Evolutionary conservation across 2,797 vertebrate genomes (phyloP).

Genomic region (Sebastes itinus): DNA sequence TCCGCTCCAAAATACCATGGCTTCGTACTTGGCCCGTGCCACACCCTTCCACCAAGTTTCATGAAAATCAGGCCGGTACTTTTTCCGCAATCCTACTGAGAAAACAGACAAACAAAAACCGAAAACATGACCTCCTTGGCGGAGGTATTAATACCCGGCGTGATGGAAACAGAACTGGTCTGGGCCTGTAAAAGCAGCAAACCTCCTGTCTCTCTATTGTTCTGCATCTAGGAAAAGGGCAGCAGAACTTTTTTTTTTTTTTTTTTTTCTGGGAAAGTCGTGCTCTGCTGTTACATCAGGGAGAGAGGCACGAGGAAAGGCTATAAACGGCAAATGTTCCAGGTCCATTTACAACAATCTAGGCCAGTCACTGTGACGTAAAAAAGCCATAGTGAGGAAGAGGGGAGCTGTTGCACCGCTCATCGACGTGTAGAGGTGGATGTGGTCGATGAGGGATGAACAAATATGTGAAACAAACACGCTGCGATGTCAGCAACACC

Average conservation of each 20-base stretch:
- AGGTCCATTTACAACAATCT: conserved; percentile 75
- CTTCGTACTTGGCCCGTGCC: too few relatives aligned
- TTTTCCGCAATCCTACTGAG: too few relatives aligned
- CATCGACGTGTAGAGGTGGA: conserved; percentile 22
- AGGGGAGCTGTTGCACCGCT: conserved; percentile 36
- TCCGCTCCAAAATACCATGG: too few relatives aligned
- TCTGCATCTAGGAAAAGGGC: conserved; percentile 19
- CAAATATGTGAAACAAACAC: not conserved
- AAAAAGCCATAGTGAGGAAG: conserved; percentile 11
- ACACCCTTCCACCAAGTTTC: too few relatives aligned
- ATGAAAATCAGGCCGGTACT: too few relatives aligned
- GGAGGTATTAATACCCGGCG: not conserved
- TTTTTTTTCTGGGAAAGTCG: conserved; percentile 44
- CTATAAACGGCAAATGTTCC: conserved; percentile 76
- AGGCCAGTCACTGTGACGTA: conserved; percentile 67
- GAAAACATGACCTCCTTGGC: too few relatives aligned
- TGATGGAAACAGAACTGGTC: not conserved
- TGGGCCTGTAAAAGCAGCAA: conserved; percentile 6
- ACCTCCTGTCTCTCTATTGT: conserved; percentile 1
- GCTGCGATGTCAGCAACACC: not conserved
- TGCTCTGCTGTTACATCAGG: conserved; percentile 51
- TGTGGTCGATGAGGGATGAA: conserved; percentile 30
- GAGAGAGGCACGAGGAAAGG: conserved; percentile 51
- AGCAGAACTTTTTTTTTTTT: not conserved
- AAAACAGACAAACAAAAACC: too few relatives aligned